Evolutionary conservation across 2,797 vertebrate species (phyloP).

Genomic region (Myotis myotis): DNA sequence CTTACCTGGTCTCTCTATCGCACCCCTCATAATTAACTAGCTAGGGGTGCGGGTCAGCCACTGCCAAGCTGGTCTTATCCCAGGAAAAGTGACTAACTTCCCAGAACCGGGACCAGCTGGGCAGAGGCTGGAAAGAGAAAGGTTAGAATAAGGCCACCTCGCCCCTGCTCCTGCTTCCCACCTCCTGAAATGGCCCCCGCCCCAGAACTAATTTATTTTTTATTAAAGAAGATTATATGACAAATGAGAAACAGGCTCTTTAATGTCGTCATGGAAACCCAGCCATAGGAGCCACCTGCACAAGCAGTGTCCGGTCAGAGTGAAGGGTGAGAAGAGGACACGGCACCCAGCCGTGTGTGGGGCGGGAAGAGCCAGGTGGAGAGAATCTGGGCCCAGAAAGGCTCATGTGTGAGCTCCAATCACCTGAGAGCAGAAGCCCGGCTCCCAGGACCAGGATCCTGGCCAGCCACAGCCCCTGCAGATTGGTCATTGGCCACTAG

Average conservation of each 20-base stretch:
- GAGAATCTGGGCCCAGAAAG: neutral
- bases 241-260: slow-evolving; percentile 43
- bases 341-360: neutral
- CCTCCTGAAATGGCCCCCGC: slow-evolving; percentile 40
- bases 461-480: neutral
- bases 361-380: neutral
- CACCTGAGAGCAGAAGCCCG: neutral
- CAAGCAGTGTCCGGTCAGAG: neutral
- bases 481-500: slow-evolving; percentile 45
- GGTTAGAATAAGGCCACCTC: neutral
- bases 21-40: neutral
- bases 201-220: slow-evolving; percentile 85
- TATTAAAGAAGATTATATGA: slow-evolving; percentile 80
- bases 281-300: neutral
- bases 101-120: slow-evolving; percentile 27
- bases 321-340: neutral
- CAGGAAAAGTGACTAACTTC: neutral
- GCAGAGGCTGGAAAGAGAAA: neutral
- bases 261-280: neutral
- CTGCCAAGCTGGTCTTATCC: neutral
- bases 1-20: neutral
- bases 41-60: neutral
- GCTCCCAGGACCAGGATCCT: neutral
- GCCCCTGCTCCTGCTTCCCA: neutral
- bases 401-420: neutral